Base-by-base conservation (phyloP, 1,140 invertebrate species). In the Drosophila subpulchrella region DNA sequence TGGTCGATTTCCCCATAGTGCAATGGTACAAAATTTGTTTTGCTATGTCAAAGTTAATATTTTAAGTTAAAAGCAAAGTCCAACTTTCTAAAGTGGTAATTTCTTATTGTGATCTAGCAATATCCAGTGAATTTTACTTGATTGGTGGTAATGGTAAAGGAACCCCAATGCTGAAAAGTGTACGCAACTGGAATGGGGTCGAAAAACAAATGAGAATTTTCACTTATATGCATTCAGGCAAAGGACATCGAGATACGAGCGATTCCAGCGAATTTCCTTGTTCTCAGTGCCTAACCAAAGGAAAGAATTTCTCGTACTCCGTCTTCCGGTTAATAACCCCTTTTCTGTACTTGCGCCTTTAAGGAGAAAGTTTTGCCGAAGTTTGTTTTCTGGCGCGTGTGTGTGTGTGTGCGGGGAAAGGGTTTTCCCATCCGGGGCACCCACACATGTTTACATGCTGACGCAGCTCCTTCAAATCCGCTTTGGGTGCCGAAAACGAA, bases 401-500 rank as follows among this genome's bases (percentile, higher is more conserved):
- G 20, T 20, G 20, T 20, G 20, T 20, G 20, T 42, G 44, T 71
- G 65, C 34, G 54, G 24, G 17, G 44, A 57, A 78, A 78, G 68
- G 55, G 59, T 55, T 75, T 65, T 34, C 34, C n/a, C 65, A 42
- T 44, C 36, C 24, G 46, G 32, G 5, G n/a, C 24, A 15, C 56
- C 36, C 62, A 39, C 42, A 47, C 39, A 46, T 44, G 34, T 20
- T 13, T 27, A 30, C 13, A 48, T 83, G 80, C 80, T 83, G 80
- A 83, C 80, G 44, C 75, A 83, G 80, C 80, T 75, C 51, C 54
- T 71, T 50, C 65, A 58, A 67, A 79, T 84, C 66, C 71, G 71
- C 63, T 72, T 83, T 83, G 82, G 72, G 68, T 75, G 75, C 61
- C 63, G 72, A 84, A 75, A 79, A 65, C 62, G 75, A 75, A 86